Conservation (phyloP, 1,140 invertebrate species). For the Leguminivora glycinivorella region DNA sequence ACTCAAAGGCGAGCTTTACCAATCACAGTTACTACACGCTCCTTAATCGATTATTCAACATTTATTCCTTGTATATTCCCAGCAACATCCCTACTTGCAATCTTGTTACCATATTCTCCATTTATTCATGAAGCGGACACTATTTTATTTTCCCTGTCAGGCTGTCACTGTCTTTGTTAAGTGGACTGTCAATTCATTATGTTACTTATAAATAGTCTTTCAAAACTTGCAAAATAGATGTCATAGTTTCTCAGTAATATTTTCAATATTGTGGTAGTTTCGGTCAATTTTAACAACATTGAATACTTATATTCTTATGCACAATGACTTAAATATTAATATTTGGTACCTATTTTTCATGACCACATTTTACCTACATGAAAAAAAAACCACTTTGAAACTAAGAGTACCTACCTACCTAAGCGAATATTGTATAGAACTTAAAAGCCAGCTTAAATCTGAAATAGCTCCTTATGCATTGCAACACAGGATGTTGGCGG, state of each 20-base stretch:
- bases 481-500: too few species aligned
- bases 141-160: conserved; percentile 22
- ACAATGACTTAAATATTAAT: too few species aligned
- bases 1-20: neutral
- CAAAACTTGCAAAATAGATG: conserved; percentile 19
- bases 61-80: neutral
- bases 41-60: neutral
- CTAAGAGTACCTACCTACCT: too few species aligned
- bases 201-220: neutral
- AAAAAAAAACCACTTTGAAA: too few species aligned
- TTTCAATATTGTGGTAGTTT: neutral
- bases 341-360: too few species aligned
- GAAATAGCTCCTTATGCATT: too few species aligned
- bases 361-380: too few species aligned
- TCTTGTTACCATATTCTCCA: conserved; percentile 53
- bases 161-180: conserved; percentile 22
- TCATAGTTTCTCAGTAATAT: neutral
- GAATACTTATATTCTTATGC: too few species aligned
- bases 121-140: conserved; percentile 43
- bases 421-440: too few species aligned
- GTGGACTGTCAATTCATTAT: conserved; percentile 19
- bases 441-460: too few species aligned
- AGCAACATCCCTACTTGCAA: conserved; percentile 34
- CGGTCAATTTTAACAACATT: too few species aligned
- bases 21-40: neutral